phyloP scores from a whole-genome alignment of 2,113 vertebrate species.

The Edolisoma coerulescens region DNA sequence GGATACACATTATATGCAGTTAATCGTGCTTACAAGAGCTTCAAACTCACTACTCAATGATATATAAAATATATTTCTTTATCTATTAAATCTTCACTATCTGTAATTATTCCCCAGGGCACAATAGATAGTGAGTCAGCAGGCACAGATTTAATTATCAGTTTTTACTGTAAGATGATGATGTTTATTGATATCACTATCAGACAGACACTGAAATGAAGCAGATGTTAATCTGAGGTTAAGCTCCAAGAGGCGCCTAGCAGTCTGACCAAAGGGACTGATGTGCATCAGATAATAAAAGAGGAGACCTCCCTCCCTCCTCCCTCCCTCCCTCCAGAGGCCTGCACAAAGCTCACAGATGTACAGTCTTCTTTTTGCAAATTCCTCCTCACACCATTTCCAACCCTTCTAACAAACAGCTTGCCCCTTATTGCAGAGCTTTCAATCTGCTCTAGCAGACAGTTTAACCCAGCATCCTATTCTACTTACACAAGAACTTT shows the following conservation, averaged over 20 bases:
- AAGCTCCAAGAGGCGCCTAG: slow-evolving; percentile 45
- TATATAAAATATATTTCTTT: background rate
- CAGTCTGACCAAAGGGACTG: slow-evolving; percentile 63
- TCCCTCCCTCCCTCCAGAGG: background rate
- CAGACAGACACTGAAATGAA: slow-evolving; percentile 59
- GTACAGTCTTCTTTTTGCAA: background rate
- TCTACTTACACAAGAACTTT: background rate
- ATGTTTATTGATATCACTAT: slow-evolving; percentile 61
- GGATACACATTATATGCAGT: background rate
- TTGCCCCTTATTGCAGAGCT: background rate
- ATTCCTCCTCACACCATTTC: background rate
- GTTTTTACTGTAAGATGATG: slow-evolving; percentile 55
- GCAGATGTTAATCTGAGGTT: slow-evolving; percentile 57
- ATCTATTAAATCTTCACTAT: slow-evolving; percentile 19
- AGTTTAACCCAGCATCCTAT: background rate
- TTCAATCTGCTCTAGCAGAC: background rate
- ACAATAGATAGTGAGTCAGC: slow-evolving; percentile 26
- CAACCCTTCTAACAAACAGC: background rate
- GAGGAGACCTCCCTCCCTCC: background rate
- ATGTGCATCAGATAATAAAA: slow-evolving; percentile 56
- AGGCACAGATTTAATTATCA: slow-evolving; percentile 33
- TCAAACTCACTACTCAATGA: background rate
- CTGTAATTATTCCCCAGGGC: slow-evolving; percentile 9
- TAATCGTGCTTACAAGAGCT: background rate
- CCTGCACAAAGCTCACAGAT: background rate